These are phyloP conservation scores for Xenentodon cancila DNA, from an alignment of 2,797 vertebrate species.

Conservation along the genomic window DNA sequence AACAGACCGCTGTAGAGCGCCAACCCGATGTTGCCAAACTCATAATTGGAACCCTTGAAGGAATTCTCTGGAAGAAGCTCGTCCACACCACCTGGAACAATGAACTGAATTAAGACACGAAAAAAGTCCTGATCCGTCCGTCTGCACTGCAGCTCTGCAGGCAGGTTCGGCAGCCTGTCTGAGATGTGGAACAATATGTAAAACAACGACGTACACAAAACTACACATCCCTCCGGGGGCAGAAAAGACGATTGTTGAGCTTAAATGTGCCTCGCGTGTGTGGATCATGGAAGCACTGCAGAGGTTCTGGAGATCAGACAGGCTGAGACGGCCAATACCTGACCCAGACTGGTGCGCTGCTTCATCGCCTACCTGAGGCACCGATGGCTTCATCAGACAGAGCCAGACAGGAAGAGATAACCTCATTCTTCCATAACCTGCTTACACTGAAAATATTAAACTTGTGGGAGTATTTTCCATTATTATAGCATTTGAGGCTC, in stretches of 20 bases:
- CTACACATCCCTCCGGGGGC: neutral
- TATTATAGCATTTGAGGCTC: no score
- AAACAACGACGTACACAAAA: constrained; percentile 10
- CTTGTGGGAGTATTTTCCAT: no score
- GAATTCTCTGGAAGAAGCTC: constrained; percentile 85
- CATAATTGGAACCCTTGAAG: constrained; percentile 87
- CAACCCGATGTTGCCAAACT: constrained; percentile 91
- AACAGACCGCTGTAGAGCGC: constrained; percentile 96
- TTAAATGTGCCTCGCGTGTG: constrained; percentile 23
- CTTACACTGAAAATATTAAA: no score
- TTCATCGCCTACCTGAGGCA: no score
- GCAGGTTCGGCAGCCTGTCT: neutral
- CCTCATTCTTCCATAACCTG: no score
- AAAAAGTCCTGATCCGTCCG: neutral
- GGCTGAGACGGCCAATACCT: no score
- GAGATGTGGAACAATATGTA: constrained; percentile 17
- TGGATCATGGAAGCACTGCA: constrained; percentile 10
- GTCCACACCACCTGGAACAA: constrained; percentile 77
- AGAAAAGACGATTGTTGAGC: neutral
- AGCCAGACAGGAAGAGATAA: no score
- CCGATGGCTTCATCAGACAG: no score
- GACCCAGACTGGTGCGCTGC: no score
- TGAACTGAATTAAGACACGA: neutral
- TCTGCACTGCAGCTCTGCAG: constrained; percentile 1
- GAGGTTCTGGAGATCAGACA: no score